These are phyloP conservation scores for Horisme vitalbata DNA, from an alignment of 2,888 invertebrate species.

Conservation along the genomic window DNA sequence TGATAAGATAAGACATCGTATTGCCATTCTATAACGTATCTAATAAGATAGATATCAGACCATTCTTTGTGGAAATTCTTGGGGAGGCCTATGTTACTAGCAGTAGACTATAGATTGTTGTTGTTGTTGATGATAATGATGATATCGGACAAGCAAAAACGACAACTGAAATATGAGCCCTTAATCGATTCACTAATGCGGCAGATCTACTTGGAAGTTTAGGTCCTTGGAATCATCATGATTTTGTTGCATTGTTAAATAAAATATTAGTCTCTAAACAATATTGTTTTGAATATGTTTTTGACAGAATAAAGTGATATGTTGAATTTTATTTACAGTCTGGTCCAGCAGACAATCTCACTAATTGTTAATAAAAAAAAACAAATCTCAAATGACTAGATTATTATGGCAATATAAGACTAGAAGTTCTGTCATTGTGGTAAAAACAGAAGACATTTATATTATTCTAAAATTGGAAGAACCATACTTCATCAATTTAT, in stretches of 20 bases:
- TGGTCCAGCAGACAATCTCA: neutral
- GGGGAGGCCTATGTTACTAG: no score
- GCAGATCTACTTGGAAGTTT: constrained; percentile 19
- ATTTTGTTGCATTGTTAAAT: constrained; percentile 16
- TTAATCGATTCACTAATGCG: constrained; percentile 9
- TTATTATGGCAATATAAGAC: constrained; percentile 3
- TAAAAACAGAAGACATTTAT: no score
- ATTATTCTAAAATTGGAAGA: constrained; percentile 12
- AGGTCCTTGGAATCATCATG: constrained; percentile 16
- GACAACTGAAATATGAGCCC: neutral
- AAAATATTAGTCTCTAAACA: neutral
- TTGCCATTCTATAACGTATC: no score
- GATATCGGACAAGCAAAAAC: no score
- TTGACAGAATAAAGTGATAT: neutral
- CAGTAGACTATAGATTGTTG: no score
- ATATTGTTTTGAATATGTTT: neutral
- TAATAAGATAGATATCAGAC: no score
- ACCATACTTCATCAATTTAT: neutral
- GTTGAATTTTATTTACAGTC: neutral
- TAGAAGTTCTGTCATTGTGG: no score
- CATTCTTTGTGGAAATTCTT: no score
- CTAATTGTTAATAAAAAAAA: no score
- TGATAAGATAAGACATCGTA: no score
- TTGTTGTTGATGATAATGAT: no score
- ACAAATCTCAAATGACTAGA: constrained; percentile 9